Evolutionary conservation across 2,888 invertebrate genomes (phyloP).

Genomic region (Camptogramma bilineatum): DNA sequence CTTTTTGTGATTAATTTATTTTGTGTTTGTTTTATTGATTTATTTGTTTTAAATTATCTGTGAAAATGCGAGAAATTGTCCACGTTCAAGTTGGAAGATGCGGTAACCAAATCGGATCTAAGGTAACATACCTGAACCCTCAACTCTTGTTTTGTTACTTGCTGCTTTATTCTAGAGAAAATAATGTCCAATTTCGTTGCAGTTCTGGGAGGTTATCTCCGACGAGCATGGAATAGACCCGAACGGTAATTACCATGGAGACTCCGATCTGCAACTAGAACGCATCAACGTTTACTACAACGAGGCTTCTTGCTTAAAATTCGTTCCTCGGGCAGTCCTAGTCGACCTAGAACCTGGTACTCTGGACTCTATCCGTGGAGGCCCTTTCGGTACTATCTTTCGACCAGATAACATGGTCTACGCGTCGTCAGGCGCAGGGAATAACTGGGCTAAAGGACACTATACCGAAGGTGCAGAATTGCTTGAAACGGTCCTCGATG

Average conservation of each 20-base stretch:
- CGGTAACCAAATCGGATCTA: slow-evolving; percentile 90
- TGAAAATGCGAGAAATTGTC: slow-evolving; percentile 91
- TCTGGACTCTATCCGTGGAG: slow-evolving; percentile 87
- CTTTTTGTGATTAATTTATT: slow-evolving; percentile 56
- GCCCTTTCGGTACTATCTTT: slow-evolving; percentile 88
- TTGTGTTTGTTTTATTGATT: slow-evolving; percentile 50
- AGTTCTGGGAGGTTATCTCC: slow-evolving; percentile 94
- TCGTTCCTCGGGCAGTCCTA: slow-evolving; percentile 70
- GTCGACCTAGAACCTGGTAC: slow-evolving; percentile 74
- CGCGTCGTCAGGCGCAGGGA: slow-evolving; percentile 84
- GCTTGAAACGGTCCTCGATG: slow-evolving; percentile 85
- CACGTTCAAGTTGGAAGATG: slow-evolving; percentile 88
- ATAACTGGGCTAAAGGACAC: slow-evolving; percentile 88
- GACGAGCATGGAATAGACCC: slow-evolving; percentile 91
- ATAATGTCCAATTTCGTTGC: slow-evolving; percentile 43
- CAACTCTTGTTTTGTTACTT: neutral
- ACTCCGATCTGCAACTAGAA: slow-evolving; percentile 89
- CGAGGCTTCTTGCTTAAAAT: slow-evolving; percentile 81
- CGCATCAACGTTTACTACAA: slow-evolving; percentile 91
- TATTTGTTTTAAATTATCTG: slow-evolving; percentile 64
- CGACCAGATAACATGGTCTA: slow-evolving; percentile 90
- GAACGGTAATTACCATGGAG: slow-evolving; percentile 83
- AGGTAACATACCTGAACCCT: slow-evolving; percentile 79
- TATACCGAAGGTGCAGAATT: slow-evolving; percentile 88
- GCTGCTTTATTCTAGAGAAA: neutral